Percentiles rank a stretch among this genome's conserved stretches.
These are phyloP conservation scores for Cyclura pinguis DNA, from an alignment of 2,797 vertebrate genomes.

Conservation along the genomic window DNA sequence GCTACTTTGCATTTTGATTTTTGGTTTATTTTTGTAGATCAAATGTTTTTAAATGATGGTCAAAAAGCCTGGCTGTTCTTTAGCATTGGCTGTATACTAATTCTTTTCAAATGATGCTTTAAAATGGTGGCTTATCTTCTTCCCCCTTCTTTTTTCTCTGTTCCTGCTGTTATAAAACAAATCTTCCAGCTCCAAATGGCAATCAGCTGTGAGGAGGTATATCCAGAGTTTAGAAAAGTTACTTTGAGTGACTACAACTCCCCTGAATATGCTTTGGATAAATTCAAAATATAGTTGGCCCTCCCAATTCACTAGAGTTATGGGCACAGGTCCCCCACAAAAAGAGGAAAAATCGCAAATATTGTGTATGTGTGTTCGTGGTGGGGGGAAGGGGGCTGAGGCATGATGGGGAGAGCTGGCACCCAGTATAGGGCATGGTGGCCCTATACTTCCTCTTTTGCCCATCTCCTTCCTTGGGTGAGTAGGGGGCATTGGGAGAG, in stretches of 20 bases:
- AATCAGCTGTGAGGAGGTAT: constrained; percentile 65
- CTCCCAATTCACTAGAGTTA: no score
- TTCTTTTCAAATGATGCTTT: constrained; percentile 68
- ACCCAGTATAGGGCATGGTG: no score
- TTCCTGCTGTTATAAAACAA: constrained; percentile 72
- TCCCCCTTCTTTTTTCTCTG: constrained; percentile 62
- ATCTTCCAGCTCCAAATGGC: constrained; percentile 61
- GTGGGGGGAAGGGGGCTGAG: no score
- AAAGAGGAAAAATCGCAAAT: no score
- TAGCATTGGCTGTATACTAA: constrained; percentile 67
- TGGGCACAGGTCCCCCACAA: no score
- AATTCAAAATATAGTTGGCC: constrained; percentile 52
- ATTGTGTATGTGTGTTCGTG: no score
- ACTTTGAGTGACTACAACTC: no score
- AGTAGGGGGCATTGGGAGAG: no score
- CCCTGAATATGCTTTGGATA: not conserved
- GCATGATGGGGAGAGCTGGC: no score
- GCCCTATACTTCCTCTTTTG: no score
- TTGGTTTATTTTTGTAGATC: constrained; percentile 59
- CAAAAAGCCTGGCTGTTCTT: constrained; percentile 64
- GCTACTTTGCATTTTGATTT: constrained; percentile 39
- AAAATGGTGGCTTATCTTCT: constrained; percentile 72
- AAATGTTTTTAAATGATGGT: constrained; percentile 66
- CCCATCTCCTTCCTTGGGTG: no score
- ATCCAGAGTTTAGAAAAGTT: no score